phyloP scores from a whole-genome alignment of 2,113 vertebrate genomes.

The Zosterops hypoxanthus region DNA sequence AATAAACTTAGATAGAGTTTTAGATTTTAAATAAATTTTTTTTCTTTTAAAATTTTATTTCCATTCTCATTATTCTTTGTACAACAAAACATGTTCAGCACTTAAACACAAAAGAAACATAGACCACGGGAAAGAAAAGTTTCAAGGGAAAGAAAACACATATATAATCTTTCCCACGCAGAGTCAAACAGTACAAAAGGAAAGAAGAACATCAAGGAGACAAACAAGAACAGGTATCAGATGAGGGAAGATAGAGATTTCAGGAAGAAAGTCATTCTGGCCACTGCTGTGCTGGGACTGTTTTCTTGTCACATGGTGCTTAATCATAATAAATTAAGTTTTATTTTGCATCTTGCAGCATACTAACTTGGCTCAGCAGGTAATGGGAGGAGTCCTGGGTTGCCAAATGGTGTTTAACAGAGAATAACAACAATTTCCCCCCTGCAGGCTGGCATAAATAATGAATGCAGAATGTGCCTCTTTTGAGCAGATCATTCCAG shows the following conservation, averaged over 20 bases:
- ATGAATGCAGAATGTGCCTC: conserved; percentile 9
- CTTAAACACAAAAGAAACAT: neutral
- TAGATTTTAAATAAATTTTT: neutral
- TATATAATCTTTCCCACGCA: neutral
- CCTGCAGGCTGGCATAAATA: conserved; percentile 45
- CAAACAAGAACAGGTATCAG: neutral
- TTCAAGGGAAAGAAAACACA: neutral
- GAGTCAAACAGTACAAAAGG: neutral
- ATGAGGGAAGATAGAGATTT: neutral
- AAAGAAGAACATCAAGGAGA: neutral
- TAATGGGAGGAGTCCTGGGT: conserved; percentile 38
- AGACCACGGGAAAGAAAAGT: neutral
- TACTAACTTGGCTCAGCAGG: conserved; percentile 46
- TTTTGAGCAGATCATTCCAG: conserved; percentile 19
- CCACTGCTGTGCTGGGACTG: neutral
- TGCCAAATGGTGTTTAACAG: conserved; percentile 25
- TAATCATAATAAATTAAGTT: conserved; percentile 62
- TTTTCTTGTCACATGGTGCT: conserved; percentile 13
- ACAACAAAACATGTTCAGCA: neutral
- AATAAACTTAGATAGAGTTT: neutral
- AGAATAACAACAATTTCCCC: conserved; percentile 37
- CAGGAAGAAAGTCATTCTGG: conserved; percentile 2
- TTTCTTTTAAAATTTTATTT: neutral
- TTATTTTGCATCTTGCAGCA: conserved; percentile 45
- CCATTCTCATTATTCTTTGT: neutral